A percentile compares a stretch with the other conserved stretches of the same genome.
Evolutionary conservation across 2,797 vertebrate genomes (phyloP).

Genomic region (Enteromius treurensis): DNA sequence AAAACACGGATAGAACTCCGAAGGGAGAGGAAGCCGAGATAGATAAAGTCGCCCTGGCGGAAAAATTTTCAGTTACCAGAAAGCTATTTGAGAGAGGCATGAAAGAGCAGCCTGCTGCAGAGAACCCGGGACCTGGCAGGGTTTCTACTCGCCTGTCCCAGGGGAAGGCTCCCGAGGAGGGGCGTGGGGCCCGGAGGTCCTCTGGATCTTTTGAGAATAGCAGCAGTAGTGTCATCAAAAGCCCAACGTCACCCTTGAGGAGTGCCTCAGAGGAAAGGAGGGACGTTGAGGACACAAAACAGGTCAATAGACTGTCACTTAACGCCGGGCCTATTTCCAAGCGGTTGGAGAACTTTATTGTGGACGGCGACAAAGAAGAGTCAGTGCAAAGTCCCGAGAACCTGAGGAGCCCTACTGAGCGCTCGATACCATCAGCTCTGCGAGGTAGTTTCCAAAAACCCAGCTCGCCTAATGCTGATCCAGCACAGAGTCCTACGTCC

Average conservation of each 20-base stretch:
- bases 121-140: slow-evolving; percentile 78
- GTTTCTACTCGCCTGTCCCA: slow-evolving; percentile 71
- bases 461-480: slow-evolving; percentile 50
- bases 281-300: slow-evolving; percentile 69
- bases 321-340: slow-evolving; percentile 92
- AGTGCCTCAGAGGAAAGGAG: slow-evolving; percentile 66
- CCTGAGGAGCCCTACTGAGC: slow-evolving; percentile 63
- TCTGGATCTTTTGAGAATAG: slow-evolving; percentile 76
- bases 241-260: slow-evolving; percentile 61
- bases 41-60: slow-evolving; percentile 89
- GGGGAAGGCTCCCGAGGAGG: slow-evolving; percentile 79
- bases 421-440: slow-evolving; percentile 64
- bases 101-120: slow-evolving; percentile 79
- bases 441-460: slow-evolving; percentile 65
- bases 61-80: slow-evolving; percentile 93
- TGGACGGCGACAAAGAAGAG: slow-evolving; percentile 82
- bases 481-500: slow-evolving; percentile 62
- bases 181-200: slow-evolving; percentile 72
- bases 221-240: slow-evolving; percentile 65
- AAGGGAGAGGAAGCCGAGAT: slow-evolving; percentile 86
- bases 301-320: slow-evolving; percentile 66
- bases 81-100: slow-evolving; percentile 90
- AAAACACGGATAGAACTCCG: slow-evolving; percentile 76
- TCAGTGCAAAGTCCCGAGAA: slow-evolving; percentile 66
- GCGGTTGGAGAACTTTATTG: slow-evolving; percentile 84